Evolutionary conservation across 2,113 vertebrate genomes (phyloP).

Genomic region (Trinectes maculatus): DNA sequence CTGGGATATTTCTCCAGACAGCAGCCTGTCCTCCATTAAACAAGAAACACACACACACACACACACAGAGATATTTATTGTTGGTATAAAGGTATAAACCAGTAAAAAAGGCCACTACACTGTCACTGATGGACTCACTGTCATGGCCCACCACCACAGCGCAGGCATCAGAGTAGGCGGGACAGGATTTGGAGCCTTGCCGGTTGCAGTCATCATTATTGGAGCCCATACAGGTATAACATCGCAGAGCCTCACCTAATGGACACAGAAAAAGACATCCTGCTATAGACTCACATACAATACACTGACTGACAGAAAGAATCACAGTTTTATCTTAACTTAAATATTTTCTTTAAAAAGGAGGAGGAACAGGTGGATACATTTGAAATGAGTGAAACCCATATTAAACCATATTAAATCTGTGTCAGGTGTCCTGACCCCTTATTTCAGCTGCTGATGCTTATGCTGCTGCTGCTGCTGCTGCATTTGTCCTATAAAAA

Average conservation of each 20-base stretch:
- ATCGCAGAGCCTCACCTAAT: constrained; percentile 85
- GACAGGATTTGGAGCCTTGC: constrained; percentile 87
- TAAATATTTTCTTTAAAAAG: no score
- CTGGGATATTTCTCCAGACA: constrained; percentile 58
- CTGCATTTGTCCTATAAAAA: constrained; percentile 12
- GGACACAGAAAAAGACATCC: constrained; percentile 1
- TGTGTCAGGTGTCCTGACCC: not conserved
- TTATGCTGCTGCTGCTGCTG: not conserved
- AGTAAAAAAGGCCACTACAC: constrained; percentile 11
- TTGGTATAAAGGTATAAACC: not conserved
- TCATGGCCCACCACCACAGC: constrained; percentile 86
- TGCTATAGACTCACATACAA: not conserved
- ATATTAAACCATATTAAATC: not conserved
- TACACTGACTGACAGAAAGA: not conserved
- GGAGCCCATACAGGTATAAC: constrained; percentile 89
- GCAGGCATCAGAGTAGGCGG: constrained; percentile 88
- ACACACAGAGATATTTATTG: not conserved
- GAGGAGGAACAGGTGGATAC: no score
- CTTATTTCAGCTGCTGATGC: not conserved
- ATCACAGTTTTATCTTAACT: no score
- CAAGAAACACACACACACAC: constrained; percentile 3
- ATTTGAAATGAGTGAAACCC: not conserved
- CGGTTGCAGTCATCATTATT: constrained; percentile 90
- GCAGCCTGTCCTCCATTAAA: constrained; percentile 41
- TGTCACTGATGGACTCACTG: constrained; percentile 82